Conservation (phyloP, 2,797 vertebrate genomes). For the Ciconia nigra region DNA sequence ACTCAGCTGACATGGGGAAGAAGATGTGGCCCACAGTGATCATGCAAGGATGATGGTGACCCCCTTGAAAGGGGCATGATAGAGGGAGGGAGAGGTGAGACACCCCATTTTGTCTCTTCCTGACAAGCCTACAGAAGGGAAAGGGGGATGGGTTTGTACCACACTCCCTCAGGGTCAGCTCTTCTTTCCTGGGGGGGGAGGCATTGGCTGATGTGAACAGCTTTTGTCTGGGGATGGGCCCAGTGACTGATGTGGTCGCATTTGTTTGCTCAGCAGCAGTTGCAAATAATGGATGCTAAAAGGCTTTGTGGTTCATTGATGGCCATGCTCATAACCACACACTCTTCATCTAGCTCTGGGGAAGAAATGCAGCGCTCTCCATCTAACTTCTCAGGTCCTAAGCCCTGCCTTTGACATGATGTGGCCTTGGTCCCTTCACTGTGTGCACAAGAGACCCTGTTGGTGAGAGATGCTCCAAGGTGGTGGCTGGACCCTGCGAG, state of each 20-base stretch:
- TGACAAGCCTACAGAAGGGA: not conserved
- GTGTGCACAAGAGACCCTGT: not conserved
- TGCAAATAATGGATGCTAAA: conserved; percentile 80
- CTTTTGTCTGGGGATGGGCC: conserved; percentile 53
- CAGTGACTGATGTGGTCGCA: conserved; percentile 63
- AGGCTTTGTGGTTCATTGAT: conserved; percentile 82
- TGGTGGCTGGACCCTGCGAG: not conserved
- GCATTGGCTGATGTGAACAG: conserved; percentile 6
- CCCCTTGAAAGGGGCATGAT: not conserved
- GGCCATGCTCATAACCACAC: conserved; percentile 69
- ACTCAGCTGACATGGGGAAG: not conserved
- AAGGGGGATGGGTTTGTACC: conserved; percentile 7
- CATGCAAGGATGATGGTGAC: not conserved
- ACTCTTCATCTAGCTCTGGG: conserved; percentile 67
- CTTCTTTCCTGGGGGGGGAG: conserved; percentile 36
- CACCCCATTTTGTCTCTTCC: not conserved
- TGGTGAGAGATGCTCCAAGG: not conserved
- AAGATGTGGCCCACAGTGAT: not conserved
- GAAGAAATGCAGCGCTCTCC: conserved; percentile 30
- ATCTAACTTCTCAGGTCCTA: conserved; percentile 51
- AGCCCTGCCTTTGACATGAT: not conserved
- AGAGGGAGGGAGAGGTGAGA: not conserved
- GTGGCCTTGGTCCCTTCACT: not conserved
- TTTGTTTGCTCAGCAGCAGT: conserved; percentile 77
- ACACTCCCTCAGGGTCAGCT: not conserved